Percentiles rank a stretch among this genome's conserved stretches.
Conservation (phyloP, 2,797 vertebrate genomes). For the Garrulus glandarius region DNA sequence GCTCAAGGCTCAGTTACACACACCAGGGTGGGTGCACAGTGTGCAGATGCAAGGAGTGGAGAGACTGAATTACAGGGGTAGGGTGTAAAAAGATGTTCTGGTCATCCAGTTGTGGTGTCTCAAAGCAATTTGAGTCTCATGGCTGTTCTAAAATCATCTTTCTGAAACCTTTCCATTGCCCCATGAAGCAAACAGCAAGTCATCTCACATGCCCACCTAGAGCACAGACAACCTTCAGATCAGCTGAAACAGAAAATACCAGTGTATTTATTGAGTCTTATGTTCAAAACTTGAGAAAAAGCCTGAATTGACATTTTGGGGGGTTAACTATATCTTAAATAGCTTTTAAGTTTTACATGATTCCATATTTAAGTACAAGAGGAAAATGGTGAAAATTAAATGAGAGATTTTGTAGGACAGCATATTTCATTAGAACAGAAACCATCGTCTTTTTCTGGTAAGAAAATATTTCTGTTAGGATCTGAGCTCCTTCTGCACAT, state of each 20-base stretch:
- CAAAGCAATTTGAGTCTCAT: neutral
- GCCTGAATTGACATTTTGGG: neutral
- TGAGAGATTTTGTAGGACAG: neutral
- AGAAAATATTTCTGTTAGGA: neutral
- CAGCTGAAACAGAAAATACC: neutral
- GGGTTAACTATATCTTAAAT: neutral
- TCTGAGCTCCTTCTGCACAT: neutral
- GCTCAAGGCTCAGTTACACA: neutral
- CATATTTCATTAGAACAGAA: neutral
- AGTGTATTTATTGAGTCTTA: neutral
- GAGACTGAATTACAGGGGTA: neutral
- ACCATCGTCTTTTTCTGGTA: neutral
- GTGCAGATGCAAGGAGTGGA: neutral
- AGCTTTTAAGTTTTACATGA: neutral
- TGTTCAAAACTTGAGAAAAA: neutral
- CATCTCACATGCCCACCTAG: neutral
- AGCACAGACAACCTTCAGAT: neutral
- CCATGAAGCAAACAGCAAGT: neutral
- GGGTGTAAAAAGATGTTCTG: neutral
- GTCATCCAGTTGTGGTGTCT: neutral
- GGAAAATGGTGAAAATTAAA: neutral
- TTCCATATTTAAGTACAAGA: neutral
- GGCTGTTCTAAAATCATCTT: neutral
- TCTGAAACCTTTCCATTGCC: neutral
- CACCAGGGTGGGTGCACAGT: fast-evolving